These are phyloP conservation scores for Gibbula magus DNA, from an alignment of 2,888 invertebrate species.

Conservation along the genomic window DNA sequence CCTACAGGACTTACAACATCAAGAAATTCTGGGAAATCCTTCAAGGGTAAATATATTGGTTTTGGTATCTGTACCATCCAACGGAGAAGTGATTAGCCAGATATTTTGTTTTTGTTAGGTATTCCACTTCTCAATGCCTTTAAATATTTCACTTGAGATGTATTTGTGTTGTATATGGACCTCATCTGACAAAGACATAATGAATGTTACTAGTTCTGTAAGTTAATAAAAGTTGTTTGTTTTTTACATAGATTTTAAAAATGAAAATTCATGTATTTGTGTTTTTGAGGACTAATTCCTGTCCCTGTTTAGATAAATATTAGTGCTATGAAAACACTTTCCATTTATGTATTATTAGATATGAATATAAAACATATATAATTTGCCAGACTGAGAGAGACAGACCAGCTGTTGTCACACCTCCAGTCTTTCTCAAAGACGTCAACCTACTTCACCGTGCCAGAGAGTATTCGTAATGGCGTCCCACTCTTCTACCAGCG, in stretches of 20 bases:
- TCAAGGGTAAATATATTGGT: constrained; percentile 61
- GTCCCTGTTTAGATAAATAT: neutral
- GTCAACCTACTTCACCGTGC: constrained; percentile 82
- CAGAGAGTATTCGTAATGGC: constrained; percentile 83
- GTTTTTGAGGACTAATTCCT: neutral
- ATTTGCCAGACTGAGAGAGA: constrained; percentile 78
- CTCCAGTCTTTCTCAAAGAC: constrained; percentile 82
- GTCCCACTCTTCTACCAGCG: constrained; percentile 82
- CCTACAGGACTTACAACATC: constrained; percentile 82
- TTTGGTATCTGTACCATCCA: no score
- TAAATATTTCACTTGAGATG: no score
- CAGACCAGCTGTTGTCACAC: constrained; percentile 83
- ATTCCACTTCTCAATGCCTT: no score
- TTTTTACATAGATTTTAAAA: no score
- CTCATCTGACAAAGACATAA: no score
- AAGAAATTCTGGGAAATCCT: constrained; percentile 80
- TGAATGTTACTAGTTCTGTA: no score
- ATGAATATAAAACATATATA: neutral
- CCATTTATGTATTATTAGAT: neutral
- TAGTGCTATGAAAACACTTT: neutral
- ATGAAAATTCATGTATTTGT: neutral
- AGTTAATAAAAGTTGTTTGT: no score
- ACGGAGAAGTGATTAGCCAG: no score
- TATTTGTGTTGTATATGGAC: no score
- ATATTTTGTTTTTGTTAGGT: no score